Base-by-base conservation (phyloP, 2,113 vertebrate genomes). In the Cephalophus harveyi region DNA sequence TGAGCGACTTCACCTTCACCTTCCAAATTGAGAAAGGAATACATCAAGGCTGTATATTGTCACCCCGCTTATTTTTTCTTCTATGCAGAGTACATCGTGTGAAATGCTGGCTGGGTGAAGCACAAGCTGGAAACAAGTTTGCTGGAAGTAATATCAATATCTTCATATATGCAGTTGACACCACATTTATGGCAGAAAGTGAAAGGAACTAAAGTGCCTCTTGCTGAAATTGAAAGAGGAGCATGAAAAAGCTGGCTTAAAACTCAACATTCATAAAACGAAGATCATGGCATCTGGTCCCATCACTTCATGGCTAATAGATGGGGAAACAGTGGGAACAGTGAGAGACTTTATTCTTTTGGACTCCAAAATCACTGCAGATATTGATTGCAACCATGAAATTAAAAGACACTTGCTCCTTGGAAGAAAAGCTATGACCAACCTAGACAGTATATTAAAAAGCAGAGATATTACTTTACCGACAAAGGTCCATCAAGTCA, bases 181-280 rank as follows among this genome's bases (percentile, higher is more conserved):
- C 33, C 64, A 36, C n/a, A 71, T 5, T 71, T 71, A 21, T 71
- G n/a, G 17, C n/a, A 71, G 64, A 71, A 36, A 36, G 17, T 71
- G 9, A 71, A 71, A 71, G 64, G 64, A 71, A 36, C 19, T 71
- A 71, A 36, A 21, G 64, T 36, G 17, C 17, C 4, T 5, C 17
- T 71, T 71, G 64, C 11, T 11, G 17, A 71, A 36, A 67, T 11
- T 67, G 33, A 67, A 71, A 71, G 17, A 71, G n/a, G 17, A 36
- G 17, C 0, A 0, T 71, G n/a, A 71, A 71, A n/a, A 36, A 71
- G n/a, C 8, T 67, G 64, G 9, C n/a, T 71, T 71, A 71, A 36
- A 71, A 36, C n/a, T 71, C 64, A 36, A 11, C n/a, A 71, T 36
- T 21, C 64, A 36, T 21, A 36, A 71, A 21, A 36, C 0, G 0